Evolutionary conservation across 2,888 invertebrate genomes (phyloP), one percentile per base, ranked within the genome.

Genomic region (Pandemis corylana): DNA sequence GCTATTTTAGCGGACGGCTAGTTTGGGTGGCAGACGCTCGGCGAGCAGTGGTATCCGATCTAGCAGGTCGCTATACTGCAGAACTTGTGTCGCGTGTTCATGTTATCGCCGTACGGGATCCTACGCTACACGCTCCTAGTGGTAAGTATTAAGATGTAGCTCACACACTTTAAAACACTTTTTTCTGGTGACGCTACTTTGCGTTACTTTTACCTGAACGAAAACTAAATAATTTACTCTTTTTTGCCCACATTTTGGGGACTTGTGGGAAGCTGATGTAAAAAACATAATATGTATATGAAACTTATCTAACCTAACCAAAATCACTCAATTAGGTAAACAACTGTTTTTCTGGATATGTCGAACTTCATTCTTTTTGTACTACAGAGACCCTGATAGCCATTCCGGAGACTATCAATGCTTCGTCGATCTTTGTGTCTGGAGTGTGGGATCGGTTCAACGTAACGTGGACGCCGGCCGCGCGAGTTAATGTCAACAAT

Each of bases 381-480:
- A 65, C 75, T 74, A 49, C 83, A 94, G 92, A 95, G 80, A 87
- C 88, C 0, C 89, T 96, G 0, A 95, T 95, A 71, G 97, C 98
- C 0, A 95, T 97, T 71, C 99, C 99, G 0, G 96, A 96, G 78
- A 91, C 96, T 0, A 96, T 99, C 2, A 93, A 96, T 68, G 88
- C 95, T 2, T 93, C 95, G 1, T 96, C 96, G 0, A 96, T 99
- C 71, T 89, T 89, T 65, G 96, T 98, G 5, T 90, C 93, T 4
- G 98, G 98, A 0, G 95, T 95, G 15, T 98, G 97, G 96, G 95
- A 97, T 77, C 95, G 95, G 56, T 99, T 99, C 85, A 97, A 97
- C 80, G 95, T 99, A 61, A 96, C 96, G 2, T 99, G 99, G 99
- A 93, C 96, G 20, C 96, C 97, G 0, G 95, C 97, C 0, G 91